phyloP scores from a whole-genome alignment of 2,113 vertebrate species.

The Ceyx margarethae region DNA sequence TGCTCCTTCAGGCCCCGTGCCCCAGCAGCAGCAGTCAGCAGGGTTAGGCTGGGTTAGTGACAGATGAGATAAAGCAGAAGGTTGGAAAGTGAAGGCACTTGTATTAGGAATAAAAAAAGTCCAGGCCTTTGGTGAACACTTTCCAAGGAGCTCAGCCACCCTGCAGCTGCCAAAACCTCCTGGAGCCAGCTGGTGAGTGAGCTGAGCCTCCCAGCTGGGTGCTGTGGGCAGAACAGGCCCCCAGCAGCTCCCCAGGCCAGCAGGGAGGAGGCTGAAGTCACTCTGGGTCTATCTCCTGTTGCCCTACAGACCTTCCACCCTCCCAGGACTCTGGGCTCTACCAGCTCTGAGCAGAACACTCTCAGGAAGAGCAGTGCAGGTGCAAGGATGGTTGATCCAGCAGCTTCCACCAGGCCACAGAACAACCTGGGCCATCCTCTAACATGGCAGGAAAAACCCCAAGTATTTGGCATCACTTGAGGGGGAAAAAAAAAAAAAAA shows the following conservation, averaged over 20 bases:
- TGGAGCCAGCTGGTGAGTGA: accelerated
- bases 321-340: too few relatives aligned
- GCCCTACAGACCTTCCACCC: background rate
- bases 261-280: background rate
- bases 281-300: background rate
- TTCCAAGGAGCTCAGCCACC: background rate
- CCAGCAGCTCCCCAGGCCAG: background rate
- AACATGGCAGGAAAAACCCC: background rate
- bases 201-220: background rate
- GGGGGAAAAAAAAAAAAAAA: background rate
- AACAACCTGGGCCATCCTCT: background rate
- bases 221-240: background rate
- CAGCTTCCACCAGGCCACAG: background rate
- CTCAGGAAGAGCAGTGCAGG: background rate
- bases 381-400: background rate
- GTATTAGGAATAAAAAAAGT: background rate
- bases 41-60: background rate
- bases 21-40: background rate
- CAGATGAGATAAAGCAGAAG: background rate
- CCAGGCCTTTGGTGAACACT: background rate
- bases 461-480: background rate
- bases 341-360: background rate
- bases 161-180: background rate
- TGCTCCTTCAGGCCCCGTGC: background rate
- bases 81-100: background rate